Conservation (phyloP, 2,888 invertebrate species). For the Diloba caeruleocephala region DNA sequence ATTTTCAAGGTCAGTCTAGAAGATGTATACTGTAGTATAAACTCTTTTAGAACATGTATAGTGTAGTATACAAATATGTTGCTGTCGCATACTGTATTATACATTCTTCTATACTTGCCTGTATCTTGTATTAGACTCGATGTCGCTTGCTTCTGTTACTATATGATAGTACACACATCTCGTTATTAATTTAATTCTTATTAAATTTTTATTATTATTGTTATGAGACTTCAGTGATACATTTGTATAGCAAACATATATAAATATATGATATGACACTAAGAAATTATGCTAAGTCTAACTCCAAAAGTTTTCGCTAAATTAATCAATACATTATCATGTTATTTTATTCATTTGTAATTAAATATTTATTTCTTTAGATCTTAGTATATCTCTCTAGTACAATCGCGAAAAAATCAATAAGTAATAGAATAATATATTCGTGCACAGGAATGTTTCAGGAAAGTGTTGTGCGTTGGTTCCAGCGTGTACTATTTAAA, state of each 20-base stretch:
- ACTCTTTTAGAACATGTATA: conserved; percentile 9
- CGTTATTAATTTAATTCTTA: conserved; percentile 70
- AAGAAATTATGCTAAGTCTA: conserved; percentile 67
- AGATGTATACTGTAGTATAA: conserved; percentile 23
- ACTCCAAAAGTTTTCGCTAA: conserved; percentile 58
- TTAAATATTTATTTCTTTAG: conserved; percentile 57
- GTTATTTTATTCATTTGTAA: conserved; percentile 56
- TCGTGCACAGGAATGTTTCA: conserved; percentile 57
- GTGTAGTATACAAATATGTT: conserved; percentile 10
- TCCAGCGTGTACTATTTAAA: conserved; percentile 56
- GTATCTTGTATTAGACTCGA: conserved; percentile 55
- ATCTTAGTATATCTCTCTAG: conserved; percentile 60
- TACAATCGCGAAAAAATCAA: conserved; percentile 62
- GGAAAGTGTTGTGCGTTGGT: conserved; percentile 49
- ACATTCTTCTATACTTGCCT: conserved; percentile 29
- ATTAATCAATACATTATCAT: conserved; percentile 50
- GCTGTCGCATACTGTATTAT: conserved; percentile 15
- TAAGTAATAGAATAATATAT: conserved; percentile 48
- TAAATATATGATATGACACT: conserved; percentile 60
- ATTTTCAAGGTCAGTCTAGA: conserved; percentile 33
- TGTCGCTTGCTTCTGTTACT: conserved; percentile 63
- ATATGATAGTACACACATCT: conserved; percentile 61
- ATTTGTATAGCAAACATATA: conserved; percentile 58
- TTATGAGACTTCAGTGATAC: conserved; percentile 60
- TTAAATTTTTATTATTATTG: conserved; percentile 61